Base-by-base conservation (phyloP, 2,888 invertebrate genomes). In the Stenurella melanura region DNA sequence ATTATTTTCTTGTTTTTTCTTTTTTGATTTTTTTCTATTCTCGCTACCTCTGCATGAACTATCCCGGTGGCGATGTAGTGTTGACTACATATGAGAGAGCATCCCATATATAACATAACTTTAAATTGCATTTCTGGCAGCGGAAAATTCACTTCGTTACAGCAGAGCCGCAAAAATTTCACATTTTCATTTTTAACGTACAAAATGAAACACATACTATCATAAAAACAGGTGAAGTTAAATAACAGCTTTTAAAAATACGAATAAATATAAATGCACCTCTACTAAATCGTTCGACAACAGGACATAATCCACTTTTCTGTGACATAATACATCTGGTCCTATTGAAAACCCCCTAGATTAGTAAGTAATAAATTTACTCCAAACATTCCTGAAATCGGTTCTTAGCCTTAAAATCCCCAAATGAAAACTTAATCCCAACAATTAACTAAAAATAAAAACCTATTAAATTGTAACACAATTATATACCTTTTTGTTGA, bases 401-500 rank as follows among this genome's bases (percentile, higher is more conserved):
- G 70, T 60, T 70, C n/a, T 70, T 38, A 60, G 17, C 21, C 19
- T 42, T 38, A 60, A 70, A 70, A 58, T 58, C 60, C 38, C 58
- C 60, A 21, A 60, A 70, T 58, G 42, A 70, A 70, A 60, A 58
- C 30, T 70, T 70, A 70, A 70, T 70, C 60, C 60, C 19, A 12
- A 42, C 70, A 70, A 70, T 70, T 70, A 70, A 70, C 58, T 70
- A 70, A 70, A 70, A 70, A 70, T 70, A 70, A 70, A 70, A 70
- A 42, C 56, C 60, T 61, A 71, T 68, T 75, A 73, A 73, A 75
- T 69, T 58, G 60, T 21, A 73, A 70, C 75, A 70, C 58, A 73
- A 75, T 69, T 73, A 70, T 67, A 70, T 67, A 60, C 60, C 56
- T 72, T 58, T 69, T 75, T 61, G 75, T 66, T 80, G 80, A 82